These are phyloP conservation scores for Palloptera scutellata DNA, from an alignment of 2,888 invertebrate genomes.

Conservation along the genomic window DNA sequence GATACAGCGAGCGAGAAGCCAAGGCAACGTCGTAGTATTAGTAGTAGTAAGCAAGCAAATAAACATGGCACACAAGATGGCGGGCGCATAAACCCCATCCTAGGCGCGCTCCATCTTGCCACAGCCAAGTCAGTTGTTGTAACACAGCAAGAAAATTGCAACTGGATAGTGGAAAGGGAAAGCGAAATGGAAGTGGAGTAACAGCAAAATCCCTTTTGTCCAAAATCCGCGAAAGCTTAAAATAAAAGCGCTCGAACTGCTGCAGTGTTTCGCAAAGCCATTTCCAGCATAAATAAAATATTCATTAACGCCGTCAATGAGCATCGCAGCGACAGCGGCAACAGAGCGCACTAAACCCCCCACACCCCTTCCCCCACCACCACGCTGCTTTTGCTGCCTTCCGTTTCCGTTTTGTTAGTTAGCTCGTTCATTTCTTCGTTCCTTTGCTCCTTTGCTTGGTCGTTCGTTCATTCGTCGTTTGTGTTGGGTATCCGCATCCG, in stretches of 20 bases:
- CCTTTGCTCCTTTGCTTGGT: too few species aligned
- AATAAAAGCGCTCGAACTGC: slow-evolving; percentile 27
- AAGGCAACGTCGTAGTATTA: slow-evolving; percentile 12
- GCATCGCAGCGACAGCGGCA: neutral
- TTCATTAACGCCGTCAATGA: slow-evolving; percentile 51
- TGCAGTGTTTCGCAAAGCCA: slow-evolving; percentile 30
- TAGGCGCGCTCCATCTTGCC: neutral
- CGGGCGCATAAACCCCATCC: neutral
- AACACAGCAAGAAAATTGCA: slow-evolving; percentile 18
- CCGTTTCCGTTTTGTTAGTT: slow-evolving; percentile 28
- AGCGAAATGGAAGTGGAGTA: slow-evolving; percentile 11
- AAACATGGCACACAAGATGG: slow-evolving; percentile 29
- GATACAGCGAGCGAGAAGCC: slow-evolving; percentile 15
- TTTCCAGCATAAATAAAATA: slow-evolving; percentile 51
- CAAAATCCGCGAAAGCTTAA: slow-evolving; percentile 42
- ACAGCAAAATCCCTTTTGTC: slow-evolving; percentile 36
- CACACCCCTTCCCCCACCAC: slow-evolving; percentile 8
- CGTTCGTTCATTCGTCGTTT: too few species aligned
- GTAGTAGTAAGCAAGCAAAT: neutral
- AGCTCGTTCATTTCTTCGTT: neutral
- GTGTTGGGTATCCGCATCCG: too few species aligned
- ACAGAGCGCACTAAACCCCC: neutral
- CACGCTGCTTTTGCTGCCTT: slow-evolving; percentile 24
- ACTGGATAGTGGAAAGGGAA: neutral
- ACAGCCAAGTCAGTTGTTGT: neutral